Evolutionary conservation across 2,113 vertebrate species (phyloP).

Genomic region (Axis porcinus): DNA sequence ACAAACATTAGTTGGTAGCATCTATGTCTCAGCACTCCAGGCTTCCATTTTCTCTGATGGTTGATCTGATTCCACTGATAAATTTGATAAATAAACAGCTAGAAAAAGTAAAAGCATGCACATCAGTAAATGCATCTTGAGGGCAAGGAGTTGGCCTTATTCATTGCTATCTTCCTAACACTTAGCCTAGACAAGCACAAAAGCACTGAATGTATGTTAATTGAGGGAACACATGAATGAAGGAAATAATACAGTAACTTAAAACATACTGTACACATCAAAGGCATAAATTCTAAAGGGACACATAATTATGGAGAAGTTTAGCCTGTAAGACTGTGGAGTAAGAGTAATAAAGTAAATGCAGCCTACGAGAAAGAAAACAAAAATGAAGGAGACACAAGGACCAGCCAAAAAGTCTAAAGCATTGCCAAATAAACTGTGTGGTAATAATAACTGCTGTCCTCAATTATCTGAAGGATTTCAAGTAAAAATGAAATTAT

Average conservation of each 20-base stretch:
- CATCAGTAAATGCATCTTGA: background rate
- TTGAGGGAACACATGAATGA: background rate
- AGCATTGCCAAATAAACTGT: background rate
- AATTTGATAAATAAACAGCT: background rate
- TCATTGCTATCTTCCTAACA: background rate
- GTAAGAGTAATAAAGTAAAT: conserved; percentile 6
- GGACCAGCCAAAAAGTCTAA: conserved; percentile 12
- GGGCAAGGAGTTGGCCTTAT: background rate
- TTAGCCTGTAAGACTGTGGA: background rate
- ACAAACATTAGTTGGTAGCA: background rate
- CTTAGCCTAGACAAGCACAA: background rate
- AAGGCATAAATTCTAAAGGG: background rate
- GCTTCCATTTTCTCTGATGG: background rate
- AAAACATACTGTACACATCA: conserved; percentile 2
- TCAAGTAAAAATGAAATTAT: conserved; percentile 38
- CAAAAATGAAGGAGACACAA: conserved; percentile 14
- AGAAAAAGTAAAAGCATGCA: background rate
- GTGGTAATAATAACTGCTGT: background rate
- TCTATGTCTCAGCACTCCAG: background rate
- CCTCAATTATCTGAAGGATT: conserved; percentile 33
- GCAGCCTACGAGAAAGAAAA: conserved; percentile 11
- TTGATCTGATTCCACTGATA: background rate
- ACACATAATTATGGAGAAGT: background rate
- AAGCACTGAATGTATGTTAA: conserved; percentile 40
- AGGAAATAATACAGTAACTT: conserved; percentile 14